A percentile compares a stretch with the other conserved stretches of the same genome.
Conservation (phyloP, 1,140 invertebrate species). For the Drosophila teissieri region DNA sequence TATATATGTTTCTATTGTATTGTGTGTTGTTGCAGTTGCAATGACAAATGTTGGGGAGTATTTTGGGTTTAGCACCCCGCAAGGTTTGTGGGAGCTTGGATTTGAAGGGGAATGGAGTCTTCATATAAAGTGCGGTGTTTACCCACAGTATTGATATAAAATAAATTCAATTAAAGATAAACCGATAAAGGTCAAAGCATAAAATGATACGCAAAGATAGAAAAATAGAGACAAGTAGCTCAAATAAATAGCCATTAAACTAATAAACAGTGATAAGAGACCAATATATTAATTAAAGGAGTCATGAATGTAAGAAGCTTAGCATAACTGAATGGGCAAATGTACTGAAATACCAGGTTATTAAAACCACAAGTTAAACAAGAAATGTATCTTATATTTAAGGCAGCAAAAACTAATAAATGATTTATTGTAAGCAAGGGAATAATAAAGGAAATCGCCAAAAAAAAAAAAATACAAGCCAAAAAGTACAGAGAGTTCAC, state of each 20-base stretch:
- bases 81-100: not conserved
- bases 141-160: not conserved
- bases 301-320: too few relatives aligned
- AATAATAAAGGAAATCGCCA: not conserved
- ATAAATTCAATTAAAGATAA: not conserved
- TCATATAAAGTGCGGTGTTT: not conserved
- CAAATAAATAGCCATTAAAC: not conserved
- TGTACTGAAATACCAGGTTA: not conserved
- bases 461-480: not conserved
- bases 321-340: not conserved
- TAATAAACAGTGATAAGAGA: too few relatives aligned
- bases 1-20: constrained; percentile 13
- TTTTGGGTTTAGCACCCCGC: not conserved
- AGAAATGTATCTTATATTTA: not conserved
- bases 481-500: too few relatives aligned
- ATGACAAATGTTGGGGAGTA: constrained; percentile 46
- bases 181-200: too few relatives aligned
- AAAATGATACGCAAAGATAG: not conserved
- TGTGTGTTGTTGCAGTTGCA: constrained; percentile 1
- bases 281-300: not conserved
- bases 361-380: too few relatives aligned
- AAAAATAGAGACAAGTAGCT: too few relatives aligned
- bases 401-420: too few relatives aligned
- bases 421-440: not conserved
- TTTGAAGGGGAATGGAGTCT: not conserved